phyloP scores from a whole-genome alignment of 2,113 vertebrate genomes.

The Sebastes fasciatus region DNA sequence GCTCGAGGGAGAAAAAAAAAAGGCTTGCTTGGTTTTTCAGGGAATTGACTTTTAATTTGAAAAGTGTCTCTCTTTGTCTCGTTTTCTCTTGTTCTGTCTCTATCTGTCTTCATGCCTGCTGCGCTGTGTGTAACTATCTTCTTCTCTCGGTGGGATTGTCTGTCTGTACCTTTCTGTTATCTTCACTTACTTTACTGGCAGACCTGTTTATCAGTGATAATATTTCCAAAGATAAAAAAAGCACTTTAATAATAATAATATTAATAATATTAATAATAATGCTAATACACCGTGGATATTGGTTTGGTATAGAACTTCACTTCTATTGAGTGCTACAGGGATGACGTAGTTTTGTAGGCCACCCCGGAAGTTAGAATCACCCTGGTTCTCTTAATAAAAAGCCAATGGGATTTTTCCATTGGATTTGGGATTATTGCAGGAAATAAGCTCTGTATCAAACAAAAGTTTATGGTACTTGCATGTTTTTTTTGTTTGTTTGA shows the following conservation, averaged over 20 bases:
- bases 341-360: too few relatives aligned
- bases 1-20: not conserved
- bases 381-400: too few relatives aligned
- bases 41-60: slow-evolving; percentile 31
- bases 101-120: not conserved
- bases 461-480: too few relatives aligned
- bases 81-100: not conserved
- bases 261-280: not conserved
- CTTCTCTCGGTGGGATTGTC: not conserved
- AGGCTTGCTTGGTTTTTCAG: not conserved
- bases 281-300: not conserved
- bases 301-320: too few relatives aligned
- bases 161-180: not conserved
- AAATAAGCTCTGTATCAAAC: too few relatives aligned
- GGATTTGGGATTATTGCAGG: too few relatives aligned
- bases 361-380: too few relatives aligned
- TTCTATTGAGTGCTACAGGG: too few relatives aligned
- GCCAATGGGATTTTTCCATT: too few relatives aligned
- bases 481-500: too few relatives aligned
- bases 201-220: not conserved
- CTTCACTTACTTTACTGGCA: not conserved
- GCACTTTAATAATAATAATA: not conserved
- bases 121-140: not conserved
- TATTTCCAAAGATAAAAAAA: not conserved
- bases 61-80: not conserved